Evolutionary conservation across 2,797 vertebrate species (phyloP).

Genomic region (Falco naumanni): DNA sequence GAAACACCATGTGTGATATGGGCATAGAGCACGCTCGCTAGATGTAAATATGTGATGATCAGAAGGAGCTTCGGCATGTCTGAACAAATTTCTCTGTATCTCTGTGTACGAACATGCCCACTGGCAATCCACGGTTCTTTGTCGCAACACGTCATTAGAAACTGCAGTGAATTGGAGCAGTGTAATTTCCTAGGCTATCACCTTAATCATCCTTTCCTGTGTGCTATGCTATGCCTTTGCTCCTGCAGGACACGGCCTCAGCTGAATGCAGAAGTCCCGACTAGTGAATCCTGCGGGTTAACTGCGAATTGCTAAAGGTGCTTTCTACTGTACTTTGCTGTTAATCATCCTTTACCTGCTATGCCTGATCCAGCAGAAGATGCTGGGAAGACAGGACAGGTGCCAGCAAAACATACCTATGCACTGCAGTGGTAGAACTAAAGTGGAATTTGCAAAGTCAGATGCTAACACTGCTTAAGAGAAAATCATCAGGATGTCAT

Average conservation of each 20-base stretch:
- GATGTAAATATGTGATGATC: not conserved
- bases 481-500: not conserved
- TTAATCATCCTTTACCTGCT: not conserved
- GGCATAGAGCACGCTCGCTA: not conserved
- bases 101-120: not conserved
- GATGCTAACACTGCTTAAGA: not conserved
- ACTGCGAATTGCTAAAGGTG: not conserved
- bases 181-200: not conserved
- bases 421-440: not conserved
- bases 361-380: not conserved
- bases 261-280: not conserved
- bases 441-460: not conserved
- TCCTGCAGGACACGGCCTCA: not conserved
- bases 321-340: not conserved
- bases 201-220: not conserved
- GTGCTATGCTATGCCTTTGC: not conserved
- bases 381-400: not conserved
- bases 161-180: not conserved
- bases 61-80: not conserved
- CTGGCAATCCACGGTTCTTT: not conserved
- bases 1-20: not conserved
- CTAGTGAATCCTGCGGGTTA: not conserved
- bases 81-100: not conserved
- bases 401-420: not conserved
- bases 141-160: slow-evolving; percentile 2